These are phyloP conservation scores for Biston stratarius DNA, from an alignment of 2,888 invertebrate species.

Conservation along the genomic window DNA sequence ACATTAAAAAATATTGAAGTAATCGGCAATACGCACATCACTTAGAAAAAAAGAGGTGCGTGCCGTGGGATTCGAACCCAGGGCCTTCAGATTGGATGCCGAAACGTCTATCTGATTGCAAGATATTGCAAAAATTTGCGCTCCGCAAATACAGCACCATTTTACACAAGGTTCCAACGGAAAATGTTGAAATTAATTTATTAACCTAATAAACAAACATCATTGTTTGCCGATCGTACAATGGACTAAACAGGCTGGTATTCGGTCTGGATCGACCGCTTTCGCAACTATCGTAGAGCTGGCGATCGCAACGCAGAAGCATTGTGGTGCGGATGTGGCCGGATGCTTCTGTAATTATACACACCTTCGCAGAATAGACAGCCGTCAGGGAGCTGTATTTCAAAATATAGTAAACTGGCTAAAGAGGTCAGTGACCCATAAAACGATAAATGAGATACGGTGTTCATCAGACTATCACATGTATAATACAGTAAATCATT, in stretches of 20 bases:
- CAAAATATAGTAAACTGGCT: background rate
- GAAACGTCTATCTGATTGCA: background rate
- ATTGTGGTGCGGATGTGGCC: conserved; percentile 29
- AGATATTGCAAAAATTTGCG: conserved; percentile 7
- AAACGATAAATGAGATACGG: no score
- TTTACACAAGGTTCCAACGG: conserved; percentile 11
- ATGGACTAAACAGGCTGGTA: conserved; percentile 12
- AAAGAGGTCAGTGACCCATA: no score
- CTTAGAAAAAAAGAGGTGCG: no score
- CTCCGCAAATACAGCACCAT: conserved; percentile 12
- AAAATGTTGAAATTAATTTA: conserved; percentile 32
- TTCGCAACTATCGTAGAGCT: conserved; percentile 27
- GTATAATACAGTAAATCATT: no score
- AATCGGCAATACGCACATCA: no score
- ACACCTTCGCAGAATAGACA: conserved; percentile 17
- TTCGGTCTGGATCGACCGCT: conserved; percentile 26
- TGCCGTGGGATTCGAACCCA: background rate
- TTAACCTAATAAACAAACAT: conserved; percentile 25
- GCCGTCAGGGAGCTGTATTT: background rate
- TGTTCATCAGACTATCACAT: no score
- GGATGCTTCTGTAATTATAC: conserved; percentile 25
- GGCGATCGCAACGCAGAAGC: conserved; percentile 12
- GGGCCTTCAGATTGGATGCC: background rate
- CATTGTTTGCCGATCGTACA: conserved; percentile 31
- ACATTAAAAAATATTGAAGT: no score